Evolutionary conservation across 2,888 invertebrate species (phyloP), one percentile per base, ranked within the genome.

Genomic region (Ophraella communa): DNA sequence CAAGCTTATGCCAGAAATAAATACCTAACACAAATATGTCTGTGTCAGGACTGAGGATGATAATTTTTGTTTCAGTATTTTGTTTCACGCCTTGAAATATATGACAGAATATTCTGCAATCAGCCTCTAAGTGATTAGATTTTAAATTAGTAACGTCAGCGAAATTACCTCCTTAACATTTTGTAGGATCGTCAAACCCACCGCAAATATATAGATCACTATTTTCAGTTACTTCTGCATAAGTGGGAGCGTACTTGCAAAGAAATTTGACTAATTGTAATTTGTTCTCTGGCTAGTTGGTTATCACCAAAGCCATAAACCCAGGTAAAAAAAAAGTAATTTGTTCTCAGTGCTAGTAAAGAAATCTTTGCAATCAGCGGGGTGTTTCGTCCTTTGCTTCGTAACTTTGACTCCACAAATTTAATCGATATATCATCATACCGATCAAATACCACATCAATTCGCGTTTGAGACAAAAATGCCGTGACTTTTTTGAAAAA

Each of bases 1-100:
- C 42, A 14, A 42, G 2, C 14, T 42, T 14, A 10, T 17, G 11
- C 52, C 55, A 39, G 49, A n/a, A n/a, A n/a, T n/a, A n/a, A n/a
- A n/a, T n/a, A n/a, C n/a, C 64, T 57, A 71, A 49, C 44, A 69
- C 62, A 30, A 66, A 69, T 61, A 70, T 71, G 69, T 75, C 73
- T 66, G 72, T 73, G 72, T 73, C 71, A 62, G 66, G 67, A 58
- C 71, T 71, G 20, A 67, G 62, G 30, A 73, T 73, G 24, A 65
- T 63, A 7, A 74, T 64, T 51, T 72, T 64, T 39, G 63, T 65
- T n/a, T n/a, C n/a, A 67, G 53, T 61, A 64, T 68, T 58, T 11
- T 52, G 66, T 59, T 56, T 70, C 62, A 67, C 68, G 64, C 67
- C 66, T 17, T 58, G 21, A 55, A 59, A 51, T 24, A 61, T 45